Conservation (phyloP, 2,888 invertebrate genomes). For the Apamea anceps region DNA sequence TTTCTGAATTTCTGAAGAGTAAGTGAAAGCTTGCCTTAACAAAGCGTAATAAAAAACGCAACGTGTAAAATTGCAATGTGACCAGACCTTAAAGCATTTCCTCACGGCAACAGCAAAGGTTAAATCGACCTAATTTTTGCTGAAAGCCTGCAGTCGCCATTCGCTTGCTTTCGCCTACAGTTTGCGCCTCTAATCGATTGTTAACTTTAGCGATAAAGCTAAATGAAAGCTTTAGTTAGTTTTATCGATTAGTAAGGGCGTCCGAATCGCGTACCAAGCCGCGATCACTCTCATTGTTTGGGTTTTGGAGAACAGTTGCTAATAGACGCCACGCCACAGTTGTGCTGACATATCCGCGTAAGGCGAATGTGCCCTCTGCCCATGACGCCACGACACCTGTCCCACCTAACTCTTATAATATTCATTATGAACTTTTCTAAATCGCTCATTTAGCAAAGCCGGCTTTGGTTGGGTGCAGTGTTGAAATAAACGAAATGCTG, state of each 20-base stretch:
- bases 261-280: slow-evolving; percentile 85
- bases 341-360: slow-evolving; percentile 77
- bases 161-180: slow-evolving; percentile 71
- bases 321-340: slow-evolving; percentile 83
- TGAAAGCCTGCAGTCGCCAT: slow-evolving; percentile 71
- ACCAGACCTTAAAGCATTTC: slow-evolving; percentile 62
- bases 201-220: slow-evolving; percentile 75
- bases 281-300: slow-evolving; percentile 89
- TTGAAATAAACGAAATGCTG: slow-evolving; percentile 49
- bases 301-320: slow-evolving; percentile 84
- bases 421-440: slow-evolving; percentile 66
- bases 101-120: slow-evolving; percentile 64
- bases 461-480: slow-evolving; percentile 51
- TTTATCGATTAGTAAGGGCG: slow-evolving; percentile 83
- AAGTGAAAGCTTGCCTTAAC: background rate
- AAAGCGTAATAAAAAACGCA: slow-evolving; percentile 21
- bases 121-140: slow-evolving; percentile 67
- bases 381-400: slow-evolving; percentile 70
- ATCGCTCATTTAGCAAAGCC: slow-evolving; percentile 65
- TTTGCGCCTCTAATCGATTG: slow-evolving; percentile 71
- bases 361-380: slow-evolving; percentile 80
- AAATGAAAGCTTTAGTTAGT: slow-evolving; percentile 76
- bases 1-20: background rate
- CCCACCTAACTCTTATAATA: slow-evolving; percentile 55
- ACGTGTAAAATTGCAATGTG: slow-evolving; percentile 42